A percentile compares a stretch with the other conserved stretches of the same genome.
phyloP scores from a whole-genome alignment of 2,113 vertebrate genomes.

The Calonectris borealis region DNA sequence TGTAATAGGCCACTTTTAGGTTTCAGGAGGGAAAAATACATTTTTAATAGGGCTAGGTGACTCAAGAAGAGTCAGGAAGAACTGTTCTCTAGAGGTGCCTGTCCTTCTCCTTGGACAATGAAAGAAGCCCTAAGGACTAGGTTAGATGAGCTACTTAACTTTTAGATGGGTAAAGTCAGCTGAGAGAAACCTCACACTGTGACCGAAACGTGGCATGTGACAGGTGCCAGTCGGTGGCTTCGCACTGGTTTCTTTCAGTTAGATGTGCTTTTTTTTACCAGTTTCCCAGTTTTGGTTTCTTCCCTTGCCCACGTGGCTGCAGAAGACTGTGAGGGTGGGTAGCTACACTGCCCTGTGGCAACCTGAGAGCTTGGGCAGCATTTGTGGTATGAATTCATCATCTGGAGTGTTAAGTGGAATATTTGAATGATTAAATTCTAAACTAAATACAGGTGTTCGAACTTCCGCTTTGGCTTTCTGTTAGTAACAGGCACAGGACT shows the following conservation, averaged over 20 bases:
- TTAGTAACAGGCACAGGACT: background rate
- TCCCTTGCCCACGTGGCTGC: background rate
- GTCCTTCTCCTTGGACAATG: background rate
- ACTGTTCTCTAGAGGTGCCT: background rate
- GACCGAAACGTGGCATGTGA: background rate
- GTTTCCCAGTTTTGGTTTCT: background rate
- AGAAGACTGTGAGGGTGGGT: background rate
- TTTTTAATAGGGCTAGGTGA: slow-evolving; percentile 2
- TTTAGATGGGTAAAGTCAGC: background rate
- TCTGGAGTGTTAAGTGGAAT: background rate
- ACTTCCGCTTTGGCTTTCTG: background rate
- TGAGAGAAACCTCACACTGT: background rate
- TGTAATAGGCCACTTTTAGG: background rate
- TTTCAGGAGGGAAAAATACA: slow-evolving; percentile 2
- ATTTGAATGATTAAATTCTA: background rate
- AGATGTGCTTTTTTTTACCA: background rate
- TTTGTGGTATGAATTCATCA: background rate
- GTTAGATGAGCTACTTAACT: background rate
- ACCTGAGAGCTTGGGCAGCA: background rate
- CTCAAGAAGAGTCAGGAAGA: background rate
- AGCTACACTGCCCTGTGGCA: background rate
- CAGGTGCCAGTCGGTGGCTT: background rate
- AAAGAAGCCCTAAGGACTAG: background rate
- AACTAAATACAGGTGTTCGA: background rate
- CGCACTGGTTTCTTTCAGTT: background rate